These are phyloP conservation scores for Arothron firmamentum DNA, from an alignment of 2,113 vertebrate genomes.

Conservation along the genomic window DNA sequence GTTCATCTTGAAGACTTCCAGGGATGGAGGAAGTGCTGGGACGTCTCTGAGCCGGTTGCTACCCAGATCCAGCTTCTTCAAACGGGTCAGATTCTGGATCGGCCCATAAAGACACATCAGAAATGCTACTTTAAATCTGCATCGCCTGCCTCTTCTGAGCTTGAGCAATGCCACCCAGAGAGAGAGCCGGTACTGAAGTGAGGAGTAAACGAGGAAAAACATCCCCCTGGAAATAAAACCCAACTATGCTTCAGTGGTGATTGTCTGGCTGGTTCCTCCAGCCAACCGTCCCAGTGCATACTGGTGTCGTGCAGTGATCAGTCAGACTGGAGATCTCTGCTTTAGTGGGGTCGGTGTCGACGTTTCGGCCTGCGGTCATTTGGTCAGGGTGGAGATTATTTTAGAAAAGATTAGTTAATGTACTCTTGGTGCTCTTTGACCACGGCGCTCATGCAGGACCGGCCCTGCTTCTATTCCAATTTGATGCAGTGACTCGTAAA, in stretches of 20 bases:
- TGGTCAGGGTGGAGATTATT: slow-evolving; percentile 47
- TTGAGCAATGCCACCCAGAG: no score
- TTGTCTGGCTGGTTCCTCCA: slow-evolving; percentile 34
- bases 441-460: slow-evolving; percentile 46
- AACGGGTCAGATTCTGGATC: slow-evolving; percentile 54
- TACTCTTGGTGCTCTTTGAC: slow-evolving; percentile 45
- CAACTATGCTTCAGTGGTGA: slow-evolving; percentile 17
- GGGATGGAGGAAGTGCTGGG: slow-evolving; percentile 70
- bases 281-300: slow-evolving; percentile 31
- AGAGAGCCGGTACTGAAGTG: no score
- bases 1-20: slow-evolving; percentile 77
- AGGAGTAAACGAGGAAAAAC: no score
- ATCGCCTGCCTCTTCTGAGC: no score
- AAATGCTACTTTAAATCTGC: no score
- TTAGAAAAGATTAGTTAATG: slow-evolving; percentile 58
- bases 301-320: slow-evolving; percentile 36
- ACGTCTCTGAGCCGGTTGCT: slow-evolving; percentile 70
- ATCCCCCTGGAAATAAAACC: no score
- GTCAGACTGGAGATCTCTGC: slow-evolving; percentile 42
- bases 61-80: slow-evolving; percentile 76
- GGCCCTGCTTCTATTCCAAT: slow-evolving; percentile 47
- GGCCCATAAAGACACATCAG: no score
- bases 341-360: slow-evolving; percentile 40
- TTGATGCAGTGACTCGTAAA: slow-evolving; percentile 45
- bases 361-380: slow-evolving; percentile 51